phyloP scores from a whole-genome alignment of 2,888 invertebrate species.

The Orchesellides sinensis region DNA sequence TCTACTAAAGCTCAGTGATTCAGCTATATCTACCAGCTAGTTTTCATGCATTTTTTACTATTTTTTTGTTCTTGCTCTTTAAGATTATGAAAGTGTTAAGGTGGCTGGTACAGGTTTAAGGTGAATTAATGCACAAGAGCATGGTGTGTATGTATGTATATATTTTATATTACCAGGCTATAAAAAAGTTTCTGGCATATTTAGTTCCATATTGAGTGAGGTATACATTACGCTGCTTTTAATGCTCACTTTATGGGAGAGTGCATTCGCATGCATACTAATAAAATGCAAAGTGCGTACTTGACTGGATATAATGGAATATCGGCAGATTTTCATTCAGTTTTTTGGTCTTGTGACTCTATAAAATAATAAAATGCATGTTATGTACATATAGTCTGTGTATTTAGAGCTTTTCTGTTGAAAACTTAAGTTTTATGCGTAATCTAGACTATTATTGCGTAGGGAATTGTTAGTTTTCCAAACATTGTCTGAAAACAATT shows the following conservation, averaged over 20 bases:
- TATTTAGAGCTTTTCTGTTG: too few species aligned
- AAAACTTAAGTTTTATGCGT: too few species aligned
- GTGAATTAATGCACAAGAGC: neutral
- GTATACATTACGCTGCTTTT: slow-evolving; percentile 42
- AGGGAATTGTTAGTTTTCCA: too few species aligned
- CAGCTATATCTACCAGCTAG: neutral
- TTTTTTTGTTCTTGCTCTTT: neutral
- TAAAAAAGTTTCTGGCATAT: slow-evolving; percentile 60
- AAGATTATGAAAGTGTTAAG: slow-evolving; percentile 14
- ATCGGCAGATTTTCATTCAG: neutral
- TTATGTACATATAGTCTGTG: too few species aligned
- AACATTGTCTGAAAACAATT: too few species aligned
- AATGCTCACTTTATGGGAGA: slow-evolving; percentile 59
- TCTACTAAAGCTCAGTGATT: slow-evolving; percentile 29
- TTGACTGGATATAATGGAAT: slow-evolving; percentile 42
- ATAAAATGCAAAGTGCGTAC: slow-evolving; percentile 66
- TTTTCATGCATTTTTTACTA: neutral
- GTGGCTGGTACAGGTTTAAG: slow-evolving; percentile 6
- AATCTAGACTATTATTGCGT: too few species aligned
- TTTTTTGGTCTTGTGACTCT: too few species aligned
- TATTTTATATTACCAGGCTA: too few species aligned
- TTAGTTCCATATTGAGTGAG: slow-evolving; percentile 60
- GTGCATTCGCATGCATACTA: slow-evolving; percentile 48
- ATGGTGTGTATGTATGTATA: too few species aligned
- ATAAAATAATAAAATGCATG: too few species aligned